phyloP scores from a whole-genome alignment of 2,113 vertebrate species.

The Lanius ludovicianus region DNA sequence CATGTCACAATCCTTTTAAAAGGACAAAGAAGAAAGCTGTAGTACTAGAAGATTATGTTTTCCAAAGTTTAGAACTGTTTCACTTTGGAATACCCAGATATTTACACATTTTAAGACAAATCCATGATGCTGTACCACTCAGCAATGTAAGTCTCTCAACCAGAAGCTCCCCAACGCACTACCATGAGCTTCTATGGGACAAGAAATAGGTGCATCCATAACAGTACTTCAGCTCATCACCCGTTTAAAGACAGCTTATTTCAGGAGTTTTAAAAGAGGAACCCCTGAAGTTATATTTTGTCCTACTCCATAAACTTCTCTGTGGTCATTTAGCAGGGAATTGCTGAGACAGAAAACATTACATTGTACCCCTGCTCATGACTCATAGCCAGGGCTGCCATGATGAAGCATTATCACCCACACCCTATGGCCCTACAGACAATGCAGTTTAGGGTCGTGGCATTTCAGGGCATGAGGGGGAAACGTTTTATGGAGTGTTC shows the following conservation, averaged over 20 bases:
- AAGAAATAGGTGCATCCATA: background rate
- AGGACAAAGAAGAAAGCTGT: background rate
- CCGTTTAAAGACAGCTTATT: background rate
- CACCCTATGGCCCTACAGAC: background rate
- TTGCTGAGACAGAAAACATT: background rate
- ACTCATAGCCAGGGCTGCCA: background rate
- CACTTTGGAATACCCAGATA: background rate
- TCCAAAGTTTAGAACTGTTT: background rate
- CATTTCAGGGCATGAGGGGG: background rate
- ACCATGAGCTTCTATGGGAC: background rate
- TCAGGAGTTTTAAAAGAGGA: background rate
- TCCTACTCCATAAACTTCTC: background rate
- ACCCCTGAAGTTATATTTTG: background rate
- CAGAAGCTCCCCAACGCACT: background rate
- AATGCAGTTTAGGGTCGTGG: background rate
- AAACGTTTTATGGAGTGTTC: background rate
- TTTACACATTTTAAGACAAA: background rate
- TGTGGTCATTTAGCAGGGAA: background rate
- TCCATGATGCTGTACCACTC: background rate
- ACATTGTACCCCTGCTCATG: background rate
- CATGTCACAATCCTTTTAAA: background rate
- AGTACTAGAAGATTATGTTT: constrained; percentile 2
- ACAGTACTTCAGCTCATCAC: background rate
- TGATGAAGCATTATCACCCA: background rate
- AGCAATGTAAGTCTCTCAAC: background rate